These are phyloP conservation scores for Corythaixoides concolor DNA, from an alignment of 2,113 vertebrate species.

Conservation along the genomic window DNA sequence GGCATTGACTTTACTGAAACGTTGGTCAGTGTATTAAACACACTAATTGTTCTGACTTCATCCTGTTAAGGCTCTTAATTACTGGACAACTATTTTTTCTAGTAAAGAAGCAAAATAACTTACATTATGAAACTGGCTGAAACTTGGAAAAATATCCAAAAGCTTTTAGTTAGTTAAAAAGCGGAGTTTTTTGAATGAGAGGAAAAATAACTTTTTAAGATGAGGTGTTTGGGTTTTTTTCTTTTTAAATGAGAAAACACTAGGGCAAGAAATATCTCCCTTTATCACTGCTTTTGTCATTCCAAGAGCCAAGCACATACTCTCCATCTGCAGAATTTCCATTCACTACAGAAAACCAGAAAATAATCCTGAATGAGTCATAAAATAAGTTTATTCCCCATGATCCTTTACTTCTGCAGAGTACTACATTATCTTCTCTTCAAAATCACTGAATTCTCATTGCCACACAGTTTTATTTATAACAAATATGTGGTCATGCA, in stretches of 20 bases:
- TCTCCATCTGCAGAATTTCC: background rate
- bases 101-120: background rate
- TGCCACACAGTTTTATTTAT: background rate
- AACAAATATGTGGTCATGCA: background rate
- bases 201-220: background rate
- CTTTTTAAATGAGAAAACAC: background rate
- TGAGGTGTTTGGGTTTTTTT: rapidly evolving
- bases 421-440: background rate
- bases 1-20: background rate
- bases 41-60: background rate
- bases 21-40: background rate
- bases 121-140: background rate
- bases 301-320: background rate
- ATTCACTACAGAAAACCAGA: background rate
- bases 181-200: background rate
- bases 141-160: background rate
- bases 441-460: background rate
- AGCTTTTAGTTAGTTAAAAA: background rate
- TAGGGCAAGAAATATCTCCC: background rate
- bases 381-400: background rate
- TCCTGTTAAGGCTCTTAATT: background rate
- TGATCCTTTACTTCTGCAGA: background rate
- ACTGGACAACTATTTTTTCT: background rate
- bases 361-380: background rate
- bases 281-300: background rate